Percentiles rank a stretch among this genome's conserved stretches.
Conservation (phyloP, 2,113 vertebrate genomes). For the Promerops cafer region DNA sequence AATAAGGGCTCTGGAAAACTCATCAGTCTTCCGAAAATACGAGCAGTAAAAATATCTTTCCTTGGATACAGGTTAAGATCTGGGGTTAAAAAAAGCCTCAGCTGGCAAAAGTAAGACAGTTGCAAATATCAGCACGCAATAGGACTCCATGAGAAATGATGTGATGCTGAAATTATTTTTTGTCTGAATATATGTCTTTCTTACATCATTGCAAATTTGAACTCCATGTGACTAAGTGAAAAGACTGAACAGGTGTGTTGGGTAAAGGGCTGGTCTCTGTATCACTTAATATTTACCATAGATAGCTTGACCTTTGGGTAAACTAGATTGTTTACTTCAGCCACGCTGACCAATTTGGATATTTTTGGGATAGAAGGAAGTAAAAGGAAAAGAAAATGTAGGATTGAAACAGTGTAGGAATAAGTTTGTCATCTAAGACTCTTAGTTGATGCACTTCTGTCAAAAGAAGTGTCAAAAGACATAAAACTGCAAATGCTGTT, state of each 20-base stretch:
- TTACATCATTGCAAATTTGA: not conserved
- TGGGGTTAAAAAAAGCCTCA: conserved; percentile 15
- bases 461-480: not conserved
- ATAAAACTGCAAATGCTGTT: not conserved
- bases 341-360: not conserved
- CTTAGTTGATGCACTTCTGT: not conserved
- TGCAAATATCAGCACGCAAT: not conserved
- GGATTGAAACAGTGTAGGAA: not conserved
- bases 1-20: conserved; percentile 9
- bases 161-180: conserved; percentile 27
- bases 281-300: not conserved
- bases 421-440: not conserved
- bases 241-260: not conserved
- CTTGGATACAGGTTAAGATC: conserved; percentile 14
- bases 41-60: conserved; percentile 29
- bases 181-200: not conserved
- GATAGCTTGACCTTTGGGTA: not conserved
- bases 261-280: not conserved
- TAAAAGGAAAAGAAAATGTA: not conserved
- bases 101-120: conserved; percentile 18
- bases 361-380: not conserved
- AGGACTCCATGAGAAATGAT: conserved; percentile 10
- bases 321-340: not conserved
- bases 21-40: conserved; percentile 30
- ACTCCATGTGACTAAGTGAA: not conserved